These are phyloP conservation scores for Actinia tenebrosa DNA, from an alignment of 64 coral and sea anemone genomes.

Conservation along the genomic window DNA sequence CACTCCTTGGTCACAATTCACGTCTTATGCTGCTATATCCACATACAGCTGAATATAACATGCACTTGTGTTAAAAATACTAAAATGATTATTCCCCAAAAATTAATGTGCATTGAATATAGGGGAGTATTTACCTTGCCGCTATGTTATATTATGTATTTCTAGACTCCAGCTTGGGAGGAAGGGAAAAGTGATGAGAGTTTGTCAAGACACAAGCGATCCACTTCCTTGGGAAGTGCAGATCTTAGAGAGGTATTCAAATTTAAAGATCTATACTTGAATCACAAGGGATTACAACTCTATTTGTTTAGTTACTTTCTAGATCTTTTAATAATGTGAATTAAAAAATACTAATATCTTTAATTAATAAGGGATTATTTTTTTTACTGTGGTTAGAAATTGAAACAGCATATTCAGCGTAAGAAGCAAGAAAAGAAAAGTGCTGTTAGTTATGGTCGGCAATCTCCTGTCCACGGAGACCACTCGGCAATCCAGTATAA, in stretches of 20 bases:
- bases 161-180: constrained; percentile 81
- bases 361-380: neutral
- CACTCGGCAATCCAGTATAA: constrained; percentile 72
- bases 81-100: too few species aligned
- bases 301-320: neutral
- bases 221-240: constrained; percentile 86
- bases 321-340: neutral
- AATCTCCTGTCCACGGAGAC: constrained; percentile 85
- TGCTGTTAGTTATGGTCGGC: constrained; percentile 64
- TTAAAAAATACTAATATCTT: neutral
- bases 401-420: constrained; percentile 61
- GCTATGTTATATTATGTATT: neutral
- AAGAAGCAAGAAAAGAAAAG: constrained; percentile 85
- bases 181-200: constrained; percentile 41
- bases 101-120: too few species aligned
- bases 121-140: too few species aligned
- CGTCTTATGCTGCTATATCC: too few species aligned
- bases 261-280: neutral
- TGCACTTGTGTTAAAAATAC: too few species aligned
- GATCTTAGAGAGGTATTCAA: constrained; percentile 35
- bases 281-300: neutral
- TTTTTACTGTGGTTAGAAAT: constrained; percentile 54
- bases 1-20: too few species aligned
- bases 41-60: too few species aligned
- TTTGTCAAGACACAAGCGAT: constrained; percentile 64